Evolutionary conservation across 2,888 invertebrate genomes (phyloP).

Genomic region (Nipponacmea schrenckii): DNA sequence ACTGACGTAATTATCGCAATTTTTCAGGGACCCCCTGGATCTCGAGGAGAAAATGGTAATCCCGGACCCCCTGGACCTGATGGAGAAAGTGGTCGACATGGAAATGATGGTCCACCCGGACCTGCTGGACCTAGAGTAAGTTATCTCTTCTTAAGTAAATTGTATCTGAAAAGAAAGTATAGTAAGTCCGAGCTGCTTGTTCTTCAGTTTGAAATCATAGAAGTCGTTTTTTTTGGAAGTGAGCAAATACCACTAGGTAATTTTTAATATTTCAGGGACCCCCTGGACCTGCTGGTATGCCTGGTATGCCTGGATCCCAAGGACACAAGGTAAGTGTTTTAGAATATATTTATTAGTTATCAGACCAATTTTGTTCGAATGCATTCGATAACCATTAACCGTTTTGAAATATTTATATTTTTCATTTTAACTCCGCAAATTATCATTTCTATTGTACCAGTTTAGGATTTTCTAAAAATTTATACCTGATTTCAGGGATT

Average conservation of each 20-base stretch:
- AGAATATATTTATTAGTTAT: no score
- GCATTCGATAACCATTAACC: no score
- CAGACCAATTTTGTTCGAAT: no score
- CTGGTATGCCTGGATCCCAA: conserved; percentile 56
- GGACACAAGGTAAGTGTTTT: conserved; percentile 45
- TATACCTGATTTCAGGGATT: conserved; percentile 39
- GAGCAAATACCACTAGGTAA: no score
- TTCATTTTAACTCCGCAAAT: no score
- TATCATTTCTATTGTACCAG: no score
- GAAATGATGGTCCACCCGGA: conserved; percentile 48
- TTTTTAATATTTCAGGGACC: conserved; percentile 45
- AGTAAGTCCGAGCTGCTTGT: background rate
- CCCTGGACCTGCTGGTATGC: conserved; percentile 53
- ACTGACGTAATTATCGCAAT: background rate
- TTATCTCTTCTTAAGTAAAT: background rate
- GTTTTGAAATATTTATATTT: no score
- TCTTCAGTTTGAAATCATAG: no score
- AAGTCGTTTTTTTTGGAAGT: no score
- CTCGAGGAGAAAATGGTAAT: conserved; percentile 18
- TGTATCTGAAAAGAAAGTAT: no score
- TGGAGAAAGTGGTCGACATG: conserved; percentile 53
- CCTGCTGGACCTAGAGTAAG: conserved; percentile 47
- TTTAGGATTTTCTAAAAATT: no score
- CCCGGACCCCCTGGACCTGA: conserved; percentile 35
- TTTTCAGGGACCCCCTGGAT: conserved; percentile 23